These are phyloP conservation scores for Coracias cyanogaster DNA, from an alignment of 2,797 vertebrate species.

Conservation along the genomic window DNA sequence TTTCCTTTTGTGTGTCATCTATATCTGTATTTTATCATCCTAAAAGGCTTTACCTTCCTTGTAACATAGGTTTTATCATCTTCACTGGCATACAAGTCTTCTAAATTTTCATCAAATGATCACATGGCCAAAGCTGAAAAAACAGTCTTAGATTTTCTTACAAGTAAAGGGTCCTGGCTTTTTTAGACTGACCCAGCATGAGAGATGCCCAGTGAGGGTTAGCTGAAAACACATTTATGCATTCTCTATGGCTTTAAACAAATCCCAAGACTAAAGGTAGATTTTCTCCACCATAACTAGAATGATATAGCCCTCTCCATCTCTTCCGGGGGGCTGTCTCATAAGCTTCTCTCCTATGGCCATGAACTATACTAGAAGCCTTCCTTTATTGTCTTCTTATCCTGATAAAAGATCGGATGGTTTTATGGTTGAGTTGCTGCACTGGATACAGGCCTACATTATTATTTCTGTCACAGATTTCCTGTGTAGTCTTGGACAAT, in stretches of 20 bases:
- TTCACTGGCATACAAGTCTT: neutral
- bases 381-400: neutral
- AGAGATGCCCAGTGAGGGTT: neutral
- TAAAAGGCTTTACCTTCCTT: neutral
- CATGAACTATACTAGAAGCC: neutral
- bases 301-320: neutral
- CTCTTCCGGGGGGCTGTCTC: neutral
- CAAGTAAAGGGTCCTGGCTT: neutral
- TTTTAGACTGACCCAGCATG: neutral
- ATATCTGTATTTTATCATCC: neutral
- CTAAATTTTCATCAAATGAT: neutral
- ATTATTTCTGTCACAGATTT: constrained; percentile 21
- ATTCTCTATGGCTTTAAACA: neutral
- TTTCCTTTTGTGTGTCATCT: neutral
- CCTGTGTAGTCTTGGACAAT: neutral
- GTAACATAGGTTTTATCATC: neutral
- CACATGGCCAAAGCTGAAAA: neutral
- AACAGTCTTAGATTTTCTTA: neutral
- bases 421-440: neutral
- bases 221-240: neutral
- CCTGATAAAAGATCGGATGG: neutral
- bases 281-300: neutral
- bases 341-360: neutral
- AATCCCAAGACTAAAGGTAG: neutral
- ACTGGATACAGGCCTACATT: neutral